Evolutionary conservation across 2,888 invertebrate genomes (phyloP).

Genomic region (Gibbula magus): DNA sequence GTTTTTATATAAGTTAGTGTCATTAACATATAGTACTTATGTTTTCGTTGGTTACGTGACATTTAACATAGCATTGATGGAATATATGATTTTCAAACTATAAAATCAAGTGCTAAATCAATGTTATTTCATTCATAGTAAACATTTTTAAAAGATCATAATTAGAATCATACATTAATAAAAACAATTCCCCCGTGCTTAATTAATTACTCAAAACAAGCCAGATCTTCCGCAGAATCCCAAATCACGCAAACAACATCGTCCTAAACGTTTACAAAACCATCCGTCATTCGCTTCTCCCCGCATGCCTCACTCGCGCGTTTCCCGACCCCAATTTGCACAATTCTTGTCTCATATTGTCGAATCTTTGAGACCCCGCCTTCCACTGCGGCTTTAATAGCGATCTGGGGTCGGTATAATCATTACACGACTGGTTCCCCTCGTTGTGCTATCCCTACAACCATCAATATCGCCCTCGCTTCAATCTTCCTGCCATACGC

Average conservation of each 20-base stretch:
- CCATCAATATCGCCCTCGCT: neutral
- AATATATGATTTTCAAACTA: too few relatives aligned
- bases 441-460: neutral
- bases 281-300: neutral
- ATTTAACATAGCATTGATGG: too few relatives aligned
- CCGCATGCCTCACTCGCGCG: neutral
- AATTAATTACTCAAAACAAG: neutral
- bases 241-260: neutral
- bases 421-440: neutral
- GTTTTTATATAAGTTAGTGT: too few relatives aligned
- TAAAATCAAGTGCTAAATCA: too few relatives aligned
- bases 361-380: constrained; percentile 10
- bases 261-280: constrained; percentile 1
- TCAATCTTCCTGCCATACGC: constrained; percentile 3
- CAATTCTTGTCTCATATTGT: neutral
- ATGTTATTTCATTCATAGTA: too few relatives aligned
- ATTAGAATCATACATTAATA: too few relatives aligned
- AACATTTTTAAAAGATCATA: too few relatives aligned
- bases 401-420: constrained; percentile 15
- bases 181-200: too few relatives aligned
- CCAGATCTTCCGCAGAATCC: neutral
- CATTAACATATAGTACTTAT: too few relatives aligned
- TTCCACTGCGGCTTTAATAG: neutral
- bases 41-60: too few relatives aligned
- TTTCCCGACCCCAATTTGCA: constrained; percentile 2